Evolutionary conservation across 1,140 invertebrate species (phyloP).

Genomic region (Drosophila miranda): DNA sequence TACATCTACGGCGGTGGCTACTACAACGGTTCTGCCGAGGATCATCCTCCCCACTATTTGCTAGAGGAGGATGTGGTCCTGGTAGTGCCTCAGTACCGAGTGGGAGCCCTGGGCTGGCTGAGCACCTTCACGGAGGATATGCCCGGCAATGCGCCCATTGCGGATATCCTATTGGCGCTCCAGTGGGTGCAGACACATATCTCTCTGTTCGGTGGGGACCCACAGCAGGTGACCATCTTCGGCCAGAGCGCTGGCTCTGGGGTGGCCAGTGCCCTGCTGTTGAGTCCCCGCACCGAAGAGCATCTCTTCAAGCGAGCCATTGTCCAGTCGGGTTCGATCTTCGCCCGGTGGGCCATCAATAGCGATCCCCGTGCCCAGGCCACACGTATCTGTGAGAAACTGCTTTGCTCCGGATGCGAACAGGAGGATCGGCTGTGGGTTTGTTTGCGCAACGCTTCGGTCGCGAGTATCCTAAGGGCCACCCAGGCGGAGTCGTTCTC

Average conservation of each 20-base stretch:
- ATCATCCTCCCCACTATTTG: constrained; percentile 88
- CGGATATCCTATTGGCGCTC: constrained; percentile 82
- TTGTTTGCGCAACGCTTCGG: constrained; percentile 49
- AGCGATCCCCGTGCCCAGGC: constrained; percentile 56
- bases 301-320: constrained; percentile 65
- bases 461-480: constrained; percentile 48
- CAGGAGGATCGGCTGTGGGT: constrained; percentile 23
- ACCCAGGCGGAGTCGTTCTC: constrained; percentile 59
- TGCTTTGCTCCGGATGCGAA: constrained; percentile 53
- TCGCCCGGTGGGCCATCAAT: constrained; percentile 64
- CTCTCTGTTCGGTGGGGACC: constrained; percentile 86
- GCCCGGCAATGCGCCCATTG: constrained; percentile 73
- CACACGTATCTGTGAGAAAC: constrained; percentile 45
- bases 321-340: constrained; percentile 77
- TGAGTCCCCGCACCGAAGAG: constrained; percentile 64
- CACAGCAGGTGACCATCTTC: constrained; percentile 82
- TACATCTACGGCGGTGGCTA: constrained; percentile 81
- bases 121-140: constrained; percentile 75
- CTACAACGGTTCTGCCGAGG: constrained; percentile 82
- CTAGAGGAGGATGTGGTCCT: constrained; percentile 89
- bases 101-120: constrained; percentile 85
- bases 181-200: constrained; percentile 87
- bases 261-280: constrained; percentile 61
- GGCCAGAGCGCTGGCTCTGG: constrained; percentile 77
- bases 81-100: constrained; percentile 91